Conservation (phyloP, 1,140 invertebrate species). For the Apis cerana region DNA sequence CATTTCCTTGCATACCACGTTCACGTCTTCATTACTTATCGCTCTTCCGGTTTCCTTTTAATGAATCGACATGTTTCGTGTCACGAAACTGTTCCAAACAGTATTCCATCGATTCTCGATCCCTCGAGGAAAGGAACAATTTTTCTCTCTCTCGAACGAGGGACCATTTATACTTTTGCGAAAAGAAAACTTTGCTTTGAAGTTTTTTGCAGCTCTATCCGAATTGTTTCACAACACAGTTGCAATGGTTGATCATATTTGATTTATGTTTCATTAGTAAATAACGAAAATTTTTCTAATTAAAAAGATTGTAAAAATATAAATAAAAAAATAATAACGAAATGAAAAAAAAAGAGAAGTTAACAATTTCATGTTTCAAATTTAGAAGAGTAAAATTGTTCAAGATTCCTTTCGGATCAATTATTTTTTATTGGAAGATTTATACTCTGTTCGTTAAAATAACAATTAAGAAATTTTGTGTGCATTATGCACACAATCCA, state of each 20-base stretch:
- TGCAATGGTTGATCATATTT: too few species aligned
- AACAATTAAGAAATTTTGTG: conserved; percentile 5
- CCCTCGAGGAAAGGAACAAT: neutral
- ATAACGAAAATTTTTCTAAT: too few species aligned
- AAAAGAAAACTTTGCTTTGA: too few species aligned
- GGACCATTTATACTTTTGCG: too few species aligned
- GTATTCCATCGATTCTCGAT: neutral
- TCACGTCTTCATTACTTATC: neutral
- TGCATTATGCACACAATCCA: neutral
- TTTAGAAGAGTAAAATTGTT: neutral
- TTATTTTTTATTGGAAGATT: neutral
- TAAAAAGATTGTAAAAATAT: too few species aligned
- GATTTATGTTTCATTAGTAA: too few species aligned
- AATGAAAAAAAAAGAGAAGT: neutral
- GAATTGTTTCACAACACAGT: too few species aligned
- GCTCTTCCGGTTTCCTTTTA: neutral
- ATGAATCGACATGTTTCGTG: conserved; percentile 6
- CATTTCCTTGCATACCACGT: neutral
- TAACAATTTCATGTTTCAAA: neutral
- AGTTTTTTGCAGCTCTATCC: too few species aligned
- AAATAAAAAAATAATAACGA: neutral
- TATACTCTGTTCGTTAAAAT: conserved; percentile 1
- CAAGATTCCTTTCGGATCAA: neutral
- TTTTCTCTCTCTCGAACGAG: neutral
- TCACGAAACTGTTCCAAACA: conserved; percentile 13